phyloP scores from a whole-genome alignment of 2,888 invertebrate species.

The Andrena trimmerana region DNA sequence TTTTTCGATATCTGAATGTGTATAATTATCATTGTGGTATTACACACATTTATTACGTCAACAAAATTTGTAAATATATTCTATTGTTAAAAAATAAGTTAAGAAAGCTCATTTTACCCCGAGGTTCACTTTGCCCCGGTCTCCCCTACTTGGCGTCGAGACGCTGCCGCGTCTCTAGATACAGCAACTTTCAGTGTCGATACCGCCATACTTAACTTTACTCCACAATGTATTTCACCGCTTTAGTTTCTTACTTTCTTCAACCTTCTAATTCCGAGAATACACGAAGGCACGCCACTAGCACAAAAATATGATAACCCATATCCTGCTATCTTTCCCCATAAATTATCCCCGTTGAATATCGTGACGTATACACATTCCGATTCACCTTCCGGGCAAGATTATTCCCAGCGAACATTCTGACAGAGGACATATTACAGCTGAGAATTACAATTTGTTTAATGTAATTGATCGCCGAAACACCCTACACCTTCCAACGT shows the following conservation, averaged over 20 bases:
- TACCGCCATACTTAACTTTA: not conserved
- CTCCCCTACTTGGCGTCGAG: too few relatives aligned
- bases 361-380: not conserved
- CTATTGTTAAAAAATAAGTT: too few relatives aligned
- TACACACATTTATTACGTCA: too few relatives aligned
- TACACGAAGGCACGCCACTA: not conserved
- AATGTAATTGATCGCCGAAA: constrained; percentile 6
- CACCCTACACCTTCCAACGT: not conserved
- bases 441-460: constrained; percentile 20
- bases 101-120: too few relatives aligned
- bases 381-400: not conserved
- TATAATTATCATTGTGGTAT: too few relatives aligned
- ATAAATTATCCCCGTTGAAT: not conserved
- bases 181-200: too few relatives aligned
- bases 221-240: too few relatives aligned
- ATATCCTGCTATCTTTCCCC: not conserved
- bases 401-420: not conserved
- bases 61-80: too few relatives aligned
- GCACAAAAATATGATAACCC: not conserved
- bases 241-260: not conserved
- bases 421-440: not conserved
- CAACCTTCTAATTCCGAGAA: not conserved
- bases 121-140: too few relatives aligned
- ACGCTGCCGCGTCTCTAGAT: too few relatives aligned
- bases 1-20: too few relatives aligned